These are phyloP conservation scores for Saxicola maurus DNA, from an alignment of 2,797 vertebrate genomes.

Conservation along the genomic window DNA sequence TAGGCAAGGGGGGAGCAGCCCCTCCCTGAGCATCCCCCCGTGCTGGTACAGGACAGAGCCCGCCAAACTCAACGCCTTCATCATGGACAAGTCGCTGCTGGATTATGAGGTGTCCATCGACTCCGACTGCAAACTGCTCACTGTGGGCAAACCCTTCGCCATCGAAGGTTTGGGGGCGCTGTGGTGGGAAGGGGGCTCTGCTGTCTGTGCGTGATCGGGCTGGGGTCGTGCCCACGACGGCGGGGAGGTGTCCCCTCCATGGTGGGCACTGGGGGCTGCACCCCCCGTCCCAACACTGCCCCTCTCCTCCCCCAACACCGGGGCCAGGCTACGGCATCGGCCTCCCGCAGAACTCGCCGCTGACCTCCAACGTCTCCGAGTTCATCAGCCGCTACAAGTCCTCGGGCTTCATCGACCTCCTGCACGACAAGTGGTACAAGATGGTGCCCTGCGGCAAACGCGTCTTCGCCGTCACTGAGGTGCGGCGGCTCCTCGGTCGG, in stretches of 20 bases:
- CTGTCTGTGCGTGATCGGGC: neutral
- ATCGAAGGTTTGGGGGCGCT: slow-evolving; percentile 79
- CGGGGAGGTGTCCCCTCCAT: accelerated
- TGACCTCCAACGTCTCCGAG: slow-evolving; percentile 82
- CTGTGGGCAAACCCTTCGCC: slow-evolving; percentile 90
- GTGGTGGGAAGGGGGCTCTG: neutral
- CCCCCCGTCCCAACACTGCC: accelerated
- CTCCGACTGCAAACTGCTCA: slow-evolving; percentile 87
- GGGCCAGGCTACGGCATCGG: slow-evolving; percentile 78
- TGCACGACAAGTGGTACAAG: slow-evolving; percentile 88
- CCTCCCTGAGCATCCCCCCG: neutral
- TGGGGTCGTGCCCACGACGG: neutral
- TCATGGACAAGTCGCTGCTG: slow-evolving; percentile 92
- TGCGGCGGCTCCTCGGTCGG: neutral
- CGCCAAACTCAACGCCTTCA: slow-evolving; percentile 87
- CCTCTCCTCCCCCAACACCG: accelerated
- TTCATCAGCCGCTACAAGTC: slow-evolving; percentile 87
- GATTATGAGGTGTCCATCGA: slow-evolving; percentile 94
- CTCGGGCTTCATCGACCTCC: slow-evolving; percentile 82
- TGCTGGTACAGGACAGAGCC: slow-evolving; percentile 81
- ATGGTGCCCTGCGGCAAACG: slow-evolving; percentile 86
- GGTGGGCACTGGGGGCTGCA: neutral
- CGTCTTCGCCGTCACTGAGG: slow-evolving; percentile 82
- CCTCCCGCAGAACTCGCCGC: slow-evolving; percentile 79
- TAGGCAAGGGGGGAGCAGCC: neutral